phyloP scores from a whole-genome alignment of 2,888 invertebrate species.

The Seira sanloemensis region DNA sequence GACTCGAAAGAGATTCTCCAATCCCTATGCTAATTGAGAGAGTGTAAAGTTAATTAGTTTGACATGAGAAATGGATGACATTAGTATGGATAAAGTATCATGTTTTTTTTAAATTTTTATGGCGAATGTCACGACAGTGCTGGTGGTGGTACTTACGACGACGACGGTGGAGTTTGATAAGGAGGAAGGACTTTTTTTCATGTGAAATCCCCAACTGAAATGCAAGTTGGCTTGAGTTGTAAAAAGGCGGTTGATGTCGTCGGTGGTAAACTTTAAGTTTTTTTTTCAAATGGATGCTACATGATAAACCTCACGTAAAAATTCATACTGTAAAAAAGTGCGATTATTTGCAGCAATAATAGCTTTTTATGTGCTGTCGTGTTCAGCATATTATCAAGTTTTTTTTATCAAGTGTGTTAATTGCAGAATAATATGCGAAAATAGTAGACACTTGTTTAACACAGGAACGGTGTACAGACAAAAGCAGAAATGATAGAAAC shows the following conservation, averaged over 20 bases:
- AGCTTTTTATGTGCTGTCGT: conserved; percentile 45
- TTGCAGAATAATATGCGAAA: conserved; percentile 27
- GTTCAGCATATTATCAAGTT: conserved; percentile 39
- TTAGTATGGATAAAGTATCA: conserved; percentile 27
- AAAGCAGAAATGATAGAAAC: conserved; percentile 37
- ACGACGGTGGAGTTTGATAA: conserved; percentile 23
- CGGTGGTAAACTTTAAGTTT: background rate
- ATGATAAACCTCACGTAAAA: conserved; percentile 56
- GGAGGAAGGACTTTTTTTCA: conserved; percentile 51
- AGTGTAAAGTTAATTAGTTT: conserved; percentile 65
- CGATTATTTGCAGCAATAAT: conserved; percentile 45
- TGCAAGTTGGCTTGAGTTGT: background rate
- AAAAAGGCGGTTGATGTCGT: conserved; percentile 17
- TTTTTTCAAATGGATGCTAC: conserved; percentile 53
- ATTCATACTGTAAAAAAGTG: conserved; percentile 34
- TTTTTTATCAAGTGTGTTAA: conserved; percentile 40
- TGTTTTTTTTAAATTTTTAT: conserved; percentile 19
- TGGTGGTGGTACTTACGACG: background rate
- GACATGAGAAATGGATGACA: conserved; percentile 61
- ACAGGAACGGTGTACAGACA: background rate
- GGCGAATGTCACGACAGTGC: conserved; percentile 24
- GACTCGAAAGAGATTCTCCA: conserved; percentile 32
- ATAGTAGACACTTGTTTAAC: conserved; percentile 12
- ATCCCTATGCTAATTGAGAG: conserved; percentile 61
- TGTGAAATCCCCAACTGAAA: conserved; percentile 26